A percentile compares a stretch with the other conserved stretches of the same genome.
These are phyloP conservation scores for Ypsolopha scabrella DNA, from an alignment of 2,888 invertebrate species.

Conservation along the genomic window DNA sequence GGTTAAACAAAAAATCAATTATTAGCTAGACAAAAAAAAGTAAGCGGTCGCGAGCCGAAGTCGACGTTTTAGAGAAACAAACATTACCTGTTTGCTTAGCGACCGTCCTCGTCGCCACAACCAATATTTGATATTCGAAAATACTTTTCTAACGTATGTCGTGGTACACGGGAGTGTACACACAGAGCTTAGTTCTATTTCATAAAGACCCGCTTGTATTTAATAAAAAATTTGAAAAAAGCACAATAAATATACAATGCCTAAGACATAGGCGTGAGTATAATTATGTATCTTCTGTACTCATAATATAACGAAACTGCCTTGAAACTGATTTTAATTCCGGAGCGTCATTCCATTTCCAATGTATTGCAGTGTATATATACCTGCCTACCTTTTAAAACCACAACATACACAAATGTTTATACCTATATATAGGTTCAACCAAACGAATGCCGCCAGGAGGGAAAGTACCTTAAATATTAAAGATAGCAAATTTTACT, in stretches of 20 bases:
- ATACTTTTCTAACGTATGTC: slow-evolving; percentile 67
- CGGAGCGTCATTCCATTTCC: no score
- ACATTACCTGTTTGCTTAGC: slow-evolving; percentile 63
- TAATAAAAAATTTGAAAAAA: background rate
- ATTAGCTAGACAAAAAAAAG: slow-evolving; percentile 61
- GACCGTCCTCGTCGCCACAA: slow-evolving; percentile 57
- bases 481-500: no score
- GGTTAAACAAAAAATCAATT: slow-evolving; percentile 63
- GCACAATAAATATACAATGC: no score
- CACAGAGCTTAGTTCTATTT: background rate
- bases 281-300: no score
- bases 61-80: slow-evolving; percentile 64
- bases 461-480: no score
- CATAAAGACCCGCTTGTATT: background rate
- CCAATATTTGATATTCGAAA: slow-evolving; percentile 68
- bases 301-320: no score
- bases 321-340: no score
- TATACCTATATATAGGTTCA: no score
- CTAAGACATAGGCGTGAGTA: background rate
- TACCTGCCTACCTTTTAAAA: no score
- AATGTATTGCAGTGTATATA: no score
- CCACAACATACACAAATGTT: no score
- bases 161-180: slow-evolving; percentile 32
- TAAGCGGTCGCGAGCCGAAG: slow-evolving; percentile 58
- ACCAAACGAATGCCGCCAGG: no score